Evolutionary conservation across 2,113 vertebrate genomes (phyloP).

Genomic region (Anthoscopus minutus): DNA sequence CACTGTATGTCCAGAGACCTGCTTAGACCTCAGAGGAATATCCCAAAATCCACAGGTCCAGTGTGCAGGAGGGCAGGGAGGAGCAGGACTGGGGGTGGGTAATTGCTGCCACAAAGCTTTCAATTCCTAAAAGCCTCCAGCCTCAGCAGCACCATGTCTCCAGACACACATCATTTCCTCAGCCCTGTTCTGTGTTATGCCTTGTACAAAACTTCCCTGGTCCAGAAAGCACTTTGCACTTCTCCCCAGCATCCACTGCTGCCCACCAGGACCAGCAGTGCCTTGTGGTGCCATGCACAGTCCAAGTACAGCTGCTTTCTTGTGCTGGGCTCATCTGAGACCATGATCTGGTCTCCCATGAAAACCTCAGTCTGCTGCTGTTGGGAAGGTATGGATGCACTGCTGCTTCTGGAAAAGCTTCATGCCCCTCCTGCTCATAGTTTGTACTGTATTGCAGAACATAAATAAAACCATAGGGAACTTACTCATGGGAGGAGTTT

Average conservation of each 20-base stretch:
- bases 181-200: background rate
- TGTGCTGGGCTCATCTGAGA: background rate
- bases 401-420: background rate
- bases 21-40: background rate
- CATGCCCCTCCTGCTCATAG: rapidly evolving
- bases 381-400: background rate
- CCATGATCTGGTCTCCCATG: background rate
- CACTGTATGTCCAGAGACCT: background rate
- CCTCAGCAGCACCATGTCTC: background rate
- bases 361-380: background rate
- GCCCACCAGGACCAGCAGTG: background rate
- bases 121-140: background rate
- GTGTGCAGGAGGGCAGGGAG: background rate
- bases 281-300: background rate
- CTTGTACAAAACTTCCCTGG: background rate
- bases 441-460: background rate
- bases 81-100: background rate
- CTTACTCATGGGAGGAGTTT: background rate
- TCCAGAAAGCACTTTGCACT: background rate
- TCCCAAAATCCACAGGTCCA: background rate
- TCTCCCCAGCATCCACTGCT: background rate
- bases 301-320: background rate
- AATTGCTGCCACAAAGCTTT: background rate
- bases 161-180: background rate
- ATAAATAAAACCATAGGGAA: background rate